A percentile compares a stretch with the other conserved stretches of the same genome.
These are phyloP conservation scores for Serranus cabrilla DNA, from an alignment of 2,797 vertebrate species.

Conservation along the genomic window DNA sequence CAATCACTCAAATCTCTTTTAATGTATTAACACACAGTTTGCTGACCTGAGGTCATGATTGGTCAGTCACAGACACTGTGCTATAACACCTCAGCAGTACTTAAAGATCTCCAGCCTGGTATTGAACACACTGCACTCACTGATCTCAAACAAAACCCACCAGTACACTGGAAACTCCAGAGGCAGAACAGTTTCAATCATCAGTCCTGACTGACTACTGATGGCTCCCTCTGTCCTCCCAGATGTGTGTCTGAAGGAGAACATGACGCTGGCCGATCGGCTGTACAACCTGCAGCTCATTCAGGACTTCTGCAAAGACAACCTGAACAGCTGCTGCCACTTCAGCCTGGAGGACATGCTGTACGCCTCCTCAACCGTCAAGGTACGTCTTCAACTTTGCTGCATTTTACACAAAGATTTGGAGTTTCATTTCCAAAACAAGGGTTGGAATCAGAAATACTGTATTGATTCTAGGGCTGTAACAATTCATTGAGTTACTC, in stretches of 20 bases:
- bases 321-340: constrained; percentile 95
- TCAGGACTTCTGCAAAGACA: constrained; percentile 95
- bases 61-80: constrained; percentile 27
- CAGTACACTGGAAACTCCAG: constrained; percentile 4
- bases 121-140: not conserved
- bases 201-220: not conserved
- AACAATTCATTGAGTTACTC: too few species aligned
- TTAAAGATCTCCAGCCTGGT: not conserved
- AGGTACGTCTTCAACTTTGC: constrained; percentile 84
- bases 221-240: constrained; percentile 63
- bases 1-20: constrained; percentile 23
- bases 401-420: not conserved
- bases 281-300: constrained; percentile 96
- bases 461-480: too few species aligned
- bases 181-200: not conserved
- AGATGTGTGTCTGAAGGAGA: constrained; percentile 98
- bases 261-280: constrained; percentile 95
- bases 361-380: constrained; percentile 93
- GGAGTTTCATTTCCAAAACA: not conserved
- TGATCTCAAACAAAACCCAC: not conserved
- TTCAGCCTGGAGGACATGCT: constrained; percentile 98
- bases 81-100: constrained; percentile 1
- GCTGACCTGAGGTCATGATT: constrained; percentile 41
- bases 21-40: not conserved
- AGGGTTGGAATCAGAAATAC: not conserved